Evolutionary conservation across 2,888 invertebrate genomes (phyloP), one percentile per base, ranked within the genome.

Genomic region (Hymenopus coronatus): DNA sequence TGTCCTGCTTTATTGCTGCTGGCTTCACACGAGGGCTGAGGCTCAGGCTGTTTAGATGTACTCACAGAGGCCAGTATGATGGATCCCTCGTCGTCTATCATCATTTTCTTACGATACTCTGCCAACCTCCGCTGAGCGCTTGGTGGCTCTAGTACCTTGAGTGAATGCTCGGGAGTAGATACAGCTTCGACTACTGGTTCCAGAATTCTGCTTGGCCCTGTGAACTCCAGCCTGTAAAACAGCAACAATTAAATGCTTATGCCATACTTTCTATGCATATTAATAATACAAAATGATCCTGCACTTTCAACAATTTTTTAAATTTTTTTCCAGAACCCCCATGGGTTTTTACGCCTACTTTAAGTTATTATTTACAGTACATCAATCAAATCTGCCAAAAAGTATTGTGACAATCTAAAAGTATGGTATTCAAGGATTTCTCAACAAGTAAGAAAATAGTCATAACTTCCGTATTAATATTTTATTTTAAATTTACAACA

Each of bases 81-180:
- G 6, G 87, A 87, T 6, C 87, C 87, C 33, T 87, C 87, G 14
- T 28, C n/a, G 40, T 82, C 87, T n/a, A 87, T 87, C 87, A 87
- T 87, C 87, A 87, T 87, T 33, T 87, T 87, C 40, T 87, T 87
- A 12, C 82, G 87, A 30, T 87, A 87, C 3, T 87, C 87, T 33
- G 87, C 82, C 25, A 70, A n/a, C 28, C 82, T 87, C 15, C n/a
- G 82, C 25, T 82, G 28, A 28, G 54, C 82, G 15, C 40, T 87
- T 12, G 87, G 87, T 87, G 82, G 87, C 33, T 87, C 87, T 4
- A 87, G 28, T n/a, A 87, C 87, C 33, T 87, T 87, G 8, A 87
- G 40, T 2, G 82, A n/a, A 70, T 3, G 54, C 3, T 20, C 25
- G 12, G 82, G 14, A 82, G 82, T 0, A 27, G 40, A 3, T 54